Evolutionary conservation across 2,888 invertebrate genomes (phyloP).

Genomic region (Aspidiotus destructor): DNA sequence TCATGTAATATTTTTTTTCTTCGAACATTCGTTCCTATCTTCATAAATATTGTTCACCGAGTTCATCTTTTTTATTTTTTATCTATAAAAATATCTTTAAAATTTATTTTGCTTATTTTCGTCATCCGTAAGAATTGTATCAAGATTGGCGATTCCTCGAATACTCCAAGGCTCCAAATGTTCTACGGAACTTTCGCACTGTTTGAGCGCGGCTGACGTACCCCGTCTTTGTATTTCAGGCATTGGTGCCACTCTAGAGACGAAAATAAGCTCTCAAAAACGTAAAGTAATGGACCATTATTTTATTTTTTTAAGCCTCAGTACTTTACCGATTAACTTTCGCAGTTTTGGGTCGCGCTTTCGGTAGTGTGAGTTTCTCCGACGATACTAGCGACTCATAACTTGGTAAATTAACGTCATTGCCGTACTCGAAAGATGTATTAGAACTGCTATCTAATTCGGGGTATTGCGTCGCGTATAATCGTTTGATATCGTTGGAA

Average conservation of each 20-base stretch:
- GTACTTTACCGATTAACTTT: constrained; percentile 42
- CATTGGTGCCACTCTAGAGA: constrained; percentile 46
- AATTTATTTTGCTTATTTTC: constrained; percentile 42
- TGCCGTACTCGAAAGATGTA: constrained; percentile 37
- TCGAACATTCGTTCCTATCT: background rate
- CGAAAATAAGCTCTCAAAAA: constrained; percentile 8
- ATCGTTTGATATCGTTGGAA: constrained; percentile 33
- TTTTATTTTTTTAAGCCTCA: constrained; percentile 1
- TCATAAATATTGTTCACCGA: background rate
- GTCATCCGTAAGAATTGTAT: constrained; percentile 58
- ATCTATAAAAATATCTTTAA: background rate
- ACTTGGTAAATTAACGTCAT: constrained; percentile 34
- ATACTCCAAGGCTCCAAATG: constrained; percentile 66
- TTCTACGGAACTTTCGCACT: constrained; percentile 48
- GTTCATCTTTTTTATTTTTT: background rate
- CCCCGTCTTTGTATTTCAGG: constrained; percentile 41
- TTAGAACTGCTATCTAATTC: constrained; percentile 36
- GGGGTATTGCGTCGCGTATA: constrained; percentile 35
- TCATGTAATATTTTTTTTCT: background rate
- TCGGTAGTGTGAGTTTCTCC: constrained; percentile 35
- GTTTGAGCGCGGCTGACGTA: constrained; percentile 41
- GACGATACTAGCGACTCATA: constrained; percentile 38
- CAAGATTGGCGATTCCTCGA: constrained; percentile 58
- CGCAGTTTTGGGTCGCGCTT: constrained; percentile 39
- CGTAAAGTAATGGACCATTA: background rate